A percentile compares a stretch with the other conserved stretches of the same genome.
Conservation (phyloP, 2,797 vertebrate species). For the Triplophysa yarkandensis region DNA sequence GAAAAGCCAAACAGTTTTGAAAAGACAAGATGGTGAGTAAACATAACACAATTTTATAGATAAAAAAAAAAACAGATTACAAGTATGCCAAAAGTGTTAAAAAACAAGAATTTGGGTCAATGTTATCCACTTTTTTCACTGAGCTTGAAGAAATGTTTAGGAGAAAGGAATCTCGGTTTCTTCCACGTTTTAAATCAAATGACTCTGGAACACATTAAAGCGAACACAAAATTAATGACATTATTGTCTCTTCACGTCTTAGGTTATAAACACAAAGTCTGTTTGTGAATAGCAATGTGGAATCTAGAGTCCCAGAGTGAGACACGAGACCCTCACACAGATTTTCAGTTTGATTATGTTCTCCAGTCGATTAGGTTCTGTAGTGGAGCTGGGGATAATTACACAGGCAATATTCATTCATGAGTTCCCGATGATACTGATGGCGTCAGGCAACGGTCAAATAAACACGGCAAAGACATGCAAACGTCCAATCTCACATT, state of each 20-base stretch:
- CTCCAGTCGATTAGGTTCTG: slow-evolving; percentile 34
- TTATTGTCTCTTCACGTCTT: slow-evolving; percentile 40
- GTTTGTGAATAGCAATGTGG: slow-evolving; percentile 49
- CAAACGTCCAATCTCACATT: slow-evolving; percentile 39
- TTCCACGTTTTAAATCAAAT: background rate
- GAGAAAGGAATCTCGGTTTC: background rate
- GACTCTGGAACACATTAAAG: slow-evolving; percentile 28
- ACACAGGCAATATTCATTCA: slow-evolving; percentile 43
- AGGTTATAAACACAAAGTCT: slow-evolving; percentile 25
- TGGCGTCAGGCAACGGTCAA: slow-evolving; percentile 47
- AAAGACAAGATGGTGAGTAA: no score
- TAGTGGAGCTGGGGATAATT: slow-evolving; percentile 51
- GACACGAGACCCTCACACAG: slow-evolving; percentile 24
- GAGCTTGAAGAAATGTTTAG: background rate
- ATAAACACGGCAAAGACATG: slow-evolving; percentile 31
- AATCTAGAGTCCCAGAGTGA: slow-evolving; percentile 30
- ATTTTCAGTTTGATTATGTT: slow-evolving; percentile 49
- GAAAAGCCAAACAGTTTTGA: no score
- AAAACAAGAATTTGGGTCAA: no score
- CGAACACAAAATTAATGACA: slow-evolving; percentile 44
- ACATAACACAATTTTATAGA: no score
- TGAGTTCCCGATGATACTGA: slow-evolving; percentile 24
- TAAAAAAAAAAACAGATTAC: no score
- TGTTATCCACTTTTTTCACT: no score
- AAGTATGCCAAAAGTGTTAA: no score